phyloP scores from a whole-genome alignment of 2,888 invertebrate genomes.

The Plebejus argus region DNA sequence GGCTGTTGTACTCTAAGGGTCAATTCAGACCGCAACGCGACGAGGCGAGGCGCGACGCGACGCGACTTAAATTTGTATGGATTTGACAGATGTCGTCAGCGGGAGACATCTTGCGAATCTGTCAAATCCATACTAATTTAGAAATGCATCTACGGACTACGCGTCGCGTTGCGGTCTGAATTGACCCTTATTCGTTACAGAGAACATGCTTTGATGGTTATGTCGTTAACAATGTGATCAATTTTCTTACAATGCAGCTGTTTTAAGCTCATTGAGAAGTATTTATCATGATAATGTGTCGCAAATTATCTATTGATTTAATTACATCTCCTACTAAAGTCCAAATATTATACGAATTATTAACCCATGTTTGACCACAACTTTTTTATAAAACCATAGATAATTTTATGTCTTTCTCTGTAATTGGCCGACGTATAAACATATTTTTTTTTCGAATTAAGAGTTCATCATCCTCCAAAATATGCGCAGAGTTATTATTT shows the following conservation, averaged over 20 bases:
- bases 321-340: not conserved
- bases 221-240: not conserved
- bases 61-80: too few relatives aligned
- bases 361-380: not conserved
- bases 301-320: not conserved
- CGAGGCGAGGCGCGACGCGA: too few relatives aligned
- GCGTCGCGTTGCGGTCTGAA: too few relatives aligned
- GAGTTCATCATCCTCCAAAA: not conserved
- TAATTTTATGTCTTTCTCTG: not conserved
- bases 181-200: not conserved
- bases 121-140: too few relatives aligned
- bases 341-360: not conserved
- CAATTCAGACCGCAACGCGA: too few relatives aligned
- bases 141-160: too few relatives aligned
- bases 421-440: not conserved
- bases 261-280: not conserved
- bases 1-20: constrained; percentile 4
- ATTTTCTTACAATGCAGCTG: not conserved
- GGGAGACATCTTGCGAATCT: too few relatives aligned
- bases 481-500: not conserved
- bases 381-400: not conserved
- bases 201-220: not conserved
- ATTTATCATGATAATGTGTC: not conserved
- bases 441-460: not conserved
- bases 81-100: too few relatives aligned